Base-by-base conservation (phyloP, 2,888 invertebrate genomes). In the Gerris lacustris region DNA sequence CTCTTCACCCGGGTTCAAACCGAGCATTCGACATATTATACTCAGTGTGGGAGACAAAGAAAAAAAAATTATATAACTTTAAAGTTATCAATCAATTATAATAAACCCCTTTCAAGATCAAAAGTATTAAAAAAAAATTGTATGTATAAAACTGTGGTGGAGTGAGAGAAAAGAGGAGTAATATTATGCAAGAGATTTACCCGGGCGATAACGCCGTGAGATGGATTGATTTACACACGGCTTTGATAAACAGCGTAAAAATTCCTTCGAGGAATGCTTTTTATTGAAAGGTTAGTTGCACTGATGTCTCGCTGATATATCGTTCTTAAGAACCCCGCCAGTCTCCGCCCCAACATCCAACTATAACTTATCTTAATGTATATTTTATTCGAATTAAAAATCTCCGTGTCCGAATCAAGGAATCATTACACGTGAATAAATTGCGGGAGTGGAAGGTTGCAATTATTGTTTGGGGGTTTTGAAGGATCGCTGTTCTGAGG, bases 281-380 rank as follows among this genome's bases (percentile, higher is more conserved):
- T 55, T 55, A 55, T 55, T 55, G 55, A 55, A 55, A 55, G 55
- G 55, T 55, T 55, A 55, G 55, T 55, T 55, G 55, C 55, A 55
- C 55, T 55, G 55, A 55, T 55, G 55, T 55, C 55, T 55, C 55
- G 55, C 55, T 55, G 55, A 55, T 55, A 55, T 55, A 55, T 55
- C 55, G 55, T 55, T 55, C 31, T 4, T 31, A 31, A 31, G 31
- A 31, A 31, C 31, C 31, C 31, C 31, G 31, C 31, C 31, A 31
- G 31, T 55, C 55, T 55, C 55, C 55, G 55, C 55, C 55, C 55
- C 55, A 15, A 15, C 9, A 9, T 55, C 55, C 55, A 55, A 15
- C 55, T 55, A 55, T 55, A 55, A 55, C 55, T 55, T 55, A 55
- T 55, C 55, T 55, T 55, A 55, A 55, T 55, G 55, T 55, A 55